Evolutionary conservation across 2,113 vertebrate genomes (phyloP).

Genomic region (Pyxicephalus adspersus): DNA sequence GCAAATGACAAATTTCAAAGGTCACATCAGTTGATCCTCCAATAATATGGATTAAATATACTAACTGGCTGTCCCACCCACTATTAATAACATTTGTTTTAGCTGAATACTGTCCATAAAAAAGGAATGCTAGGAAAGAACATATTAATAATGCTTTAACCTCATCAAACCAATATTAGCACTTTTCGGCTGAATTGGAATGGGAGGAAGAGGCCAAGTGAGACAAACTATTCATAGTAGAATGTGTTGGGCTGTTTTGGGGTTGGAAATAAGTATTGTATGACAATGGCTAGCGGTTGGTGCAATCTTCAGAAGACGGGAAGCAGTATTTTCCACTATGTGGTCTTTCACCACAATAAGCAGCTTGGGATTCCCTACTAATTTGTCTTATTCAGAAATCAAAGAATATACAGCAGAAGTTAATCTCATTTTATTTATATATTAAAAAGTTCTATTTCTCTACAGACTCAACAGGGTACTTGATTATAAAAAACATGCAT

Average conservation of each 20-base stretch:
- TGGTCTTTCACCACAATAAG: slow-evolving; percentile 19
- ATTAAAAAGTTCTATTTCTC: slow-evolving; percentile 26
- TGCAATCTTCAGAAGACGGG: background rate
- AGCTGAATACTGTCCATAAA: background rate
- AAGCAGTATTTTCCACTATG: slow-evolving; percentile 4
- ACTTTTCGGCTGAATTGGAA: background rate
- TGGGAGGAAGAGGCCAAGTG: slow-evolving; percentile 2
- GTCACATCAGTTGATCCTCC: too few species aligned
- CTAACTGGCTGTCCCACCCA: too few species aligned
- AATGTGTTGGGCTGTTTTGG: background rate
- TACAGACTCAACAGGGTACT: slow-evolving; percentile 16
- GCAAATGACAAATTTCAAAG: too few species aligned
- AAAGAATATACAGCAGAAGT: slow-evolving; percentile 21
- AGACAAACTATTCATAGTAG: background rate
- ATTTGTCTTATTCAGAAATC: slow-evolving; percentile 10
- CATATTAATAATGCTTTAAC: background rate
- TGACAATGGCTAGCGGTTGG: background rate
- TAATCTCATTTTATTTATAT: slow-evolving; percentile 40
- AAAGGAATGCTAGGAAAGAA: slow-evolving; percentile 8
- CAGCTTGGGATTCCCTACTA: slow-evolving; percentile 7
- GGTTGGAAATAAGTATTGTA: slow-evolving; percentile 24
- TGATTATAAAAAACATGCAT: slow-evolving; percentile 5
- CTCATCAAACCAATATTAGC: slow-evolving; percentile 12
- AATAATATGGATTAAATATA: too few species aligned
- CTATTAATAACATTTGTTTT: background rate